Base-by-base conservation (phyloP, 2,113 vertebrate species). In the Mobula hypostoma region DNA sequence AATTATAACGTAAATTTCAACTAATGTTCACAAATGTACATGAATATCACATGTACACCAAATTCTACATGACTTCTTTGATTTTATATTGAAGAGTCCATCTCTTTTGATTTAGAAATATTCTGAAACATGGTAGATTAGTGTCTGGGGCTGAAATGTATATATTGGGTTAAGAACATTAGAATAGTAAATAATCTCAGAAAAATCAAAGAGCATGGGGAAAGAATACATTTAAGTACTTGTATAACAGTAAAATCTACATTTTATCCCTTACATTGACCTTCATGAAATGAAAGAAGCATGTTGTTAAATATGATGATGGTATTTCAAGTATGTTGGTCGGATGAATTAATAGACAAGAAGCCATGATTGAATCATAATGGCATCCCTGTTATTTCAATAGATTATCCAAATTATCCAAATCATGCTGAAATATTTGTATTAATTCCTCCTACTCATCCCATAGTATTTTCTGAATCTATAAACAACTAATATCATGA, bases 41-140 rank as follows among this genome's bases (percentile, higher is more conserved):
- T 32, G 5, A 66, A n/a, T 61, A 90, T 85, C 80, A 58, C 8
- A 7, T 83, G 56, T 27, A 56, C 48, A 83, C 56, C 27, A n/a
- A 14, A 88, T 88, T 88, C n/a, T 7, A 32, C 61, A 68, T 32
- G 66, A 66, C 66, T 61, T 7, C 5, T 29, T 12, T 88, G 63
- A 15, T 32, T 90, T 90, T 90, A 66, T 17, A 19, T 29, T 61
- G 48, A 80, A 40, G 15, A 58, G 11, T 7, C 80, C 32, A 5
- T 5, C n/a, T 90, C 32, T 15, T 32, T 90, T 90, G 12, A 32
- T 32, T 90, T 66, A 6, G 29, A 90, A 90, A 90, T 66, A 68
- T 88, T 88, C 4, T 88, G 85, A 66, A 88, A 56, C 36, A n/a
- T 66, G 17, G 85, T 90, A 61, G 85, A n/a, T 90, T 90, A n/a